phyloP scores from a whole-genome alignment of 2,888 invertebrate species.

The Ornithoptera alexandrae region DNA sequence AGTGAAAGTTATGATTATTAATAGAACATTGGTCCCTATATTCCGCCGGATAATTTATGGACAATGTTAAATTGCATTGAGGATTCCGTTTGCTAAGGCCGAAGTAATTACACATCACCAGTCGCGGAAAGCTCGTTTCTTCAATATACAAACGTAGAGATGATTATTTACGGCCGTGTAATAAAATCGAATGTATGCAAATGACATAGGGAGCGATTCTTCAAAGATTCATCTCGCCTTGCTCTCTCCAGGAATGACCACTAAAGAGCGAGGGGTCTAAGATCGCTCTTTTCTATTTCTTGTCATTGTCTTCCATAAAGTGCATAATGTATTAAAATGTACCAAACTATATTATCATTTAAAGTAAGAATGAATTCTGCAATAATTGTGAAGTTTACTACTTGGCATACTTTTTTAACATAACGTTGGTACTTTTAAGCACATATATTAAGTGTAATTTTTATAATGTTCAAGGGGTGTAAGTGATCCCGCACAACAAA shows the following conservation, averaged over 20 bases:
- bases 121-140: conserved; percentile 18
- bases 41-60: not conserved
- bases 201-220: conserved; percentile 51
- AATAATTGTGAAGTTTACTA: too few species aligned
- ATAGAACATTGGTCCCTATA: conserved; percentile 1
- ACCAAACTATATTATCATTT: too few species aligned
- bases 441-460: too few species aligned
- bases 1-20: conserved; percentile 1
- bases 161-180: conserved; percentile 38
- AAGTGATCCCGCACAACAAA: too few species aligned
- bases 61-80: not conserved
- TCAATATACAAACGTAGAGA: conserved; percentile 29
- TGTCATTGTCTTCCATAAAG: not conserved
- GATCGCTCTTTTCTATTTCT: conserved; percentile 40
- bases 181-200: conserved; percentile 59
- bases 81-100: conserved; percentile 7
- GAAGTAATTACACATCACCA: conserved; percentile 11
- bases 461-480: too few species aligned
- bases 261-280: conserved; percentile 43
- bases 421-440: too few species aligned
- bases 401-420: too few species aligned
- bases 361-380: too few species aligned
- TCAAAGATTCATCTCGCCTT: conserved; percentile 52
- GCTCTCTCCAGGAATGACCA: conserved; percentile 46
- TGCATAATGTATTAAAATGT: too few species aligned